Evolutionary conservation across 92 coral and sea anemone species (phyloP), one percentile per base, ranked within the genome.

Genomic region (Palythoa caribaeorum): DNA sequence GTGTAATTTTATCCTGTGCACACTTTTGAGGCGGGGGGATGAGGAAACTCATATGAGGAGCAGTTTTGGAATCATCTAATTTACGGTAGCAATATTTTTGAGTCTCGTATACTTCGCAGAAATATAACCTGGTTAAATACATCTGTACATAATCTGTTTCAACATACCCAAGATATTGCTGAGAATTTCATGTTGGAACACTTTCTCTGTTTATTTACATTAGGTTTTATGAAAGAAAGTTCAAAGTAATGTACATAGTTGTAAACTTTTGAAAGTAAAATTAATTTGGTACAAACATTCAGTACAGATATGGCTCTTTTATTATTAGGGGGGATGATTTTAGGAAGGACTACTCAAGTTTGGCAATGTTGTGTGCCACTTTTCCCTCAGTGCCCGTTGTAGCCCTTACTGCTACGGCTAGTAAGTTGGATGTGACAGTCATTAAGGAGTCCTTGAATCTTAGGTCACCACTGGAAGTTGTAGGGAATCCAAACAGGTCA

Each of bases 361-460:
- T 92, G 40, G 87, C 90, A 21, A 89, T 92, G 94, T 59, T 88
- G 90, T 87, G 91, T 88, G 94, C 94, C 59, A 89, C 89, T 2
- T 92, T 92, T 85, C 94, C 92, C 38, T 55, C 53, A 38, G 94
- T 85, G 12, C 94, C 94, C 39, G 92, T 88, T 44, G 90, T 92
- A 84, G 92, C 94, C 35, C 92, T 92, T 65, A 92, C 92, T 63
- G 94, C 92, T 48, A 91, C 93, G 28, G 93, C 93, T 3, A 87
- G 74, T 83, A 87, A 87, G 85, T 69, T 38, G 20, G 92, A 89
- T 66, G 60, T 83, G 35, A 17, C 6, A 3, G 89, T 35, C 21
- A 83, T 89, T 15, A 84, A 36, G 73, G 70, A 76, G 16, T 84
- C 88, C 44, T 72, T 89, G 1, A 62, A 89, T 75, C 52, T 89